A percentile compares a stretch with the other conserved stretches of the same genome.
These are phyloP conservation scores for Cotesia typhae DNA, from an alignment of 1,140 invertebrate species.

Conservation along the genomic window DNA sequence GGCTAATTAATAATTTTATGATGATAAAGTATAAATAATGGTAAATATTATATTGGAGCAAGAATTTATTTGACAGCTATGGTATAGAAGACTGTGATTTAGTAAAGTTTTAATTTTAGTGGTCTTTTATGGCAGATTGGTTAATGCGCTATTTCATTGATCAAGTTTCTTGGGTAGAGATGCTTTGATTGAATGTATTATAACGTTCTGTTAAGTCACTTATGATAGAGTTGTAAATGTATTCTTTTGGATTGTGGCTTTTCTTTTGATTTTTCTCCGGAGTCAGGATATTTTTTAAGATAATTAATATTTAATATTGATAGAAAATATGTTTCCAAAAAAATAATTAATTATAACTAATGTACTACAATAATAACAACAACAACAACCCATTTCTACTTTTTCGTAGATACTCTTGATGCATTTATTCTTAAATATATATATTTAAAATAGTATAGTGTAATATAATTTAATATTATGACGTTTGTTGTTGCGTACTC, in stretches of 20 bases:
- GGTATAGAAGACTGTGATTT: no score
- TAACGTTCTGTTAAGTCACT: no score
- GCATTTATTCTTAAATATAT: not conserved
- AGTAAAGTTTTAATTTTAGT: no score
- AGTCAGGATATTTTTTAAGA: slow-evolving; percentile 6
- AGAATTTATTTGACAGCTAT: no score
- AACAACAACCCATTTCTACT: not conserved
- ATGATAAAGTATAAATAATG: no score
- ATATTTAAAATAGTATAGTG: not conserved
- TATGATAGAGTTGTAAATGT: no score
- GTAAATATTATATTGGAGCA: no score
- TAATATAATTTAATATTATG: not conserved
- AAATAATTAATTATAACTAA: not conserved
- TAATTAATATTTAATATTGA: slow-evolving; percentile 1
- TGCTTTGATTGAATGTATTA: no score
- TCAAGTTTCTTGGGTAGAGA: no score
- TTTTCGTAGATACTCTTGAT: not conserved
- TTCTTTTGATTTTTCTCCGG: not conserved
- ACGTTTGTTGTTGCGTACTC: not conserved
- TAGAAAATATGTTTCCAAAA: not conserved
- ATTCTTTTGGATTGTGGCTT: not conserved
- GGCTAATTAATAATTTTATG: no score
- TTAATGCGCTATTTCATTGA: no score
- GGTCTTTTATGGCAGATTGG: no score
- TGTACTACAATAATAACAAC: not conserved